These are phyloP conservation scores for Orestias chungarensis DNA, from an alignment of 2,797 vertebrate genomes.

Conservation along the genomic window DNA sequence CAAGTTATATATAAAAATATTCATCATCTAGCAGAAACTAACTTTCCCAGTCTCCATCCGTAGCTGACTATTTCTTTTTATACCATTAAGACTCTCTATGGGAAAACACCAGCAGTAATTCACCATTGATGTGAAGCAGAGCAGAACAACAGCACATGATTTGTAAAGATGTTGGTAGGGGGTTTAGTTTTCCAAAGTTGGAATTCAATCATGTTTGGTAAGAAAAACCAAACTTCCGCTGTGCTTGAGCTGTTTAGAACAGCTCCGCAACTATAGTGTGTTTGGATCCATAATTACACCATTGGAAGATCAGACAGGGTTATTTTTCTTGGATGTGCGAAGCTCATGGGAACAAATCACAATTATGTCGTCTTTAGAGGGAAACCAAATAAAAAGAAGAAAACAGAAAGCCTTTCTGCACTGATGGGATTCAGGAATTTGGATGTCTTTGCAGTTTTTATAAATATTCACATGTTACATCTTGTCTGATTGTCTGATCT, in stretches of 20 bases:
- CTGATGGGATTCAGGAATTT: conserved; percentile 18
- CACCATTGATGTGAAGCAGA: conserved; percentile 40
- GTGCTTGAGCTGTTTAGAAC: conserved; percentile 67
- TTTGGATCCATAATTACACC: conserved; percentile 76
- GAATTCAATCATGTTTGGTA: conserved; percentile 71
- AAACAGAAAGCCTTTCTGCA: conserved; percentile 33
- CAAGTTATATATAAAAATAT: background rate
- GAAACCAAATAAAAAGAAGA: conserved; percentile 66
- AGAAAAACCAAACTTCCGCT: conserved; percentile 75
- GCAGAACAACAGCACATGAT: conserved; percentile 36
- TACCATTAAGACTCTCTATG: conserved; percentile 48
- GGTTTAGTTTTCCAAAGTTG: conserved; percentile 52
- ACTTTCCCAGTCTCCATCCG: conserved; percentile 22
- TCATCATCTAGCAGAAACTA: conserved; percentile 26
- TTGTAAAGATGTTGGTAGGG: conserved; percentile 29
- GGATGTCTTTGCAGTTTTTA: conserved; percentile 27
- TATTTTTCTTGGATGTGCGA: conserved; percentile 73
- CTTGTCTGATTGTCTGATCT: conserved; percentile 12
- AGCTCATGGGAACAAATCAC: conserved; percentile 69
- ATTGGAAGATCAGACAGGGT: conserved; percentile 58
- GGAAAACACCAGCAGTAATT: conserved; percentile 49
- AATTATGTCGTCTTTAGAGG: conserved; percentile 60
- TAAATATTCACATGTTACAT: conserved; percentile 20
- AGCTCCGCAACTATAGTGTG: conserved; percentile 54
- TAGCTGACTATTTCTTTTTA: conserved; percentile 34